Conservation (phyloP, 2,797 vertebrate species). For the Morelia viridis region DNA sequence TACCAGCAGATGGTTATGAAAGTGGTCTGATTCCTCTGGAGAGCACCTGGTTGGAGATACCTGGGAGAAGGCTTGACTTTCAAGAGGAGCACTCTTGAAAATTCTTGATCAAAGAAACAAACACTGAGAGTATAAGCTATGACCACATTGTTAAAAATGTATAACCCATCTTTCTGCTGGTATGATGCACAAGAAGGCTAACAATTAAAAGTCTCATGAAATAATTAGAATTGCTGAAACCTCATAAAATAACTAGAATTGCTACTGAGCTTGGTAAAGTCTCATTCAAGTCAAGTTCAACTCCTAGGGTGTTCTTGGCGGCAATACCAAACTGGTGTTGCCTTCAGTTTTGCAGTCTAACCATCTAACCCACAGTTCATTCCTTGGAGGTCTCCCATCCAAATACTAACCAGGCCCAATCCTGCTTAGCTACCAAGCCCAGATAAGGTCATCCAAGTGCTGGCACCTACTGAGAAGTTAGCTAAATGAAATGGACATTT, state of each 20-base stretch:
- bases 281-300: not conserved
- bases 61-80: not conserved
- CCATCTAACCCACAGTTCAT: not conserved
- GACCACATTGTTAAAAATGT: not conserved
- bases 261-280: not conserved
- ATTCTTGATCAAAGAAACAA: not conserved
- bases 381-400: not conserved
- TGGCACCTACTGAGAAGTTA: not conserved
- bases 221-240: not conserved
- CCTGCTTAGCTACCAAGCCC: not conserved
- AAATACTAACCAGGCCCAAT: not conserved
- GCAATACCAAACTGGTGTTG: not conserved
- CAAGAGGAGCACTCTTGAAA: not conserved
- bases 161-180: not conserved
- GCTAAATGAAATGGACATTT: not conserved
- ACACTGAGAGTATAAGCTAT: not conserved
- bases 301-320: not conserved
- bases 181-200: not conserved
- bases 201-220: not conserved
- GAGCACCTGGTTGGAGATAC: not conserved
- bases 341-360: not conserved
- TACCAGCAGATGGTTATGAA: not conserved
- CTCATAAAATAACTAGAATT: not conserved
- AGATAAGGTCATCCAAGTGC: not conserved
- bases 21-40: not conserved